Base-by-base conservation (phyloP, 2,797 vertebrate species). In the Pseudotriccus pelzelni region DNA sequence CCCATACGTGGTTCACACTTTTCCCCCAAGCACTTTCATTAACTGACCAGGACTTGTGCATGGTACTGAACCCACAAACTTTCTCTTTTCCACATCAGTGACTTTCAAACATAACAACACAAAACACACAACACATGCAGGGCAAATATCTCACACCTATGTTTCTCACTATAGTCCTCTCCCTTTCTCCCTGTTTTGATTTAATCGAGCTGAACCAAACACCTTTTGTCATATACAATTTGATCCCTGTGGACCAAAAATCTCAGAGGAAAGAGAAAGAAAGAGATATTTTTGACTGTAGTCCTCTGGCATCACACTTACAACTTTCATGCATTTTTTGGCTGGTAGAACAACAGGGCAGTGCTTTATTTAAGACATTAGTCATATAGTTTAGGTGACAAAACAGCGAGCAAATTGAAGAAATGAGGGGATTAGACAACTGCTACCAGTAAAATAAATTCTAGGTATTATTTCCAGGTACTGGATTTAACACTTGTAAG, bases 401-500 rank as follows among this genome's bases (percentile, higher is more conserved):
- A 84, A 94, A 81, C 20, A 56, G 53, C 43, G 41, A 63, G 9
- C 3, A 90, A 81, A 82, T 66, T 94, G 37, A 91, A 76, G 62
- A 93, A 97, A 94, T 32, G 3, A 97, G 67, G 12, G 32, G 39
- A 60, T 74, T 74, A 94, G 36, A 85, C 17, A 67, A 84, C 63
- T 68, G 34, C 52, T 93, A 90, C 32, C 22, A 37, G 10, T 73
- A 28, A 96, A 96, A 95, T 84, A 69, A 94, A 62, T 81, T 96
- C 64, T 81, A 87, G 39, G 36, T 84, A 28, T 75, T 87, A 55
- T 91, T 83, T 91, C 32, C 36, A 66, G 20, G 25, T 73, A 72
- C 12, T 12, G 83, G 25, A 70, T 69, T 73, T 63, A 67, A 87
- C 43, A 58, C 15, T 20, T 23, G 12, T 36, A 73, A 76, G 60